These are phyloP conservation scores for Porites lutea DNA, from an alignment of 64 coral and sea anemone species.

Conservation along the genomic window DNA sequence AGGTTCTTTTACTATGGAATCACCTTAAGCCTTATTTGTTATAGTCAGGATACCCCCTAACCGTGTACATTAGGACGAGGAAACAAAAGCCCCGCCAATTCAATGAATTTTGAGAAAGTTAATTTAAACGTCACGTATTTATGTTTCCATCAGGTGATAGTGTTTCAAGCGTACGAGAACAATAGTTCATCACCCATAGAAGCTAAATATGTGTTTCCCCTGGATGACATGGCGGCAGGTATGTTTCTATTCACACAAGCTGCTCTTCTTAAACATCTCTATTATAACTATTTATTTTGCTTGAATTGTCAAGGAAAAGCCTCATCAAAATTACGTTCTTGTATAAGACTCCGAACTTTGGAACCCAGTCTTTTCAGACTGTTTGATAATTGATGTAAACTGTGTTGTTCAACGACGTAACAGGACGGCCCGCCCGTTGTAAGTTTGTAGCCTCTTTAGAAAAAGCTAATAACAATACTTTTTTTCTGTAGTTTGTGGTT, in stretches of 20 bases:
- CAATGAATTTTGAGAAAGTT: background rate
- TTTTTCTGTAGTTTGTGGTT: conserved; percentile 78
- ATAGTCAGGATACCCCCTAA: too few species aligned
- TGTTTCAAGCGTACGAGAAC: conserved; percentile 92
- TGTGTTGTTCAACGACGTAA: too few species aligned
- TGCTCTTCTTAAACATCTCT: background rate
- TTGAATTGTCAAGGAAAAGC: too few species aligned
- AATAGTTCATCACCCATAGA: conserved; percentile 82
- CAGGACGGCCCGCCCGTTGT: too few species aligned
- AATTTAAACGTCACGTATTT: background rate
- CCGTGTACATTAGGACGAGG: too few species aligned
- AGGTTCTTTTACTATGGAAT: too few species aligned
- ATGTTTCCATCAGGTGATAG: conserved; percentile 72
- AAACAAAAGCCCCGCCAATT: too few species aligned
- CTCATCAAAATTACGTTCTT: too few species aligned
- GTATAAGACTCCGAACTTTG: background rate
- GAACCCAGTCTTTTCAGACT: background rate
- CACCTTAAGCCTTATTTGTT: too few species aligned
- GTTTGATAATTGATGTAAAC: background rate
- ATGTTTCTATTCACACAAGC: background rate
- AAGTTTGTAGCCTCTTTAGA: too few species aligned
- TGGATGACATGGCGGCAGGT: conserved; percentile 99
- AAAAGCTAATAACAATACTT: background rate
- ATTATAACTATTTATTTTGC: background rate
- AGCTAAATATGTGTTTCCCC: conserved; percentile 95